A percentile compares a stretch with the other conserved stretches of the same genome.
Conservation (phyloP, 2,888 invertebrate genomes). For the Oxyscelio sp. region DNA sequence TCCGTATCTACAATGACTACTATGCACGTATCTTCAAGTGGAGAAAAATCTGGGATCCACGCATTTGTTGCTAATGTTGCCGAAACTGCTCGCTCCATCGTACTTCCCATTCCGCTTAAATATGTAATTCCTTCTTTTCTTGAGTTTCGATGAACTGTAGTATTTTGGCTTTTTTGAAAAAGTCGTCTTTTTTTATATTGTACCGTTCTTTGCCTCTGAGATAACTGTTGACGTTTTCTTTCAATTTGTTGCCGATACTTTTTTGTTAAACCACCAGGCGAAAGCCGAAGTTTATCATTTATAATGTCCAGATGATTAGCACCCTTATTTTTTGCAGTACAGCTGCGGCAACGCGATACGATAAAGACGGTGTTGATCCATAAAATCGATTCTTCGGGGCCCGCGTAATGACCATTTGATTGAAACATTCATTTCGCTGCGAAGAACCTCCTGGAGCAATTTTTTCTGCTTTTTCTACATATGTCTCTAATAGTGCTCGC, state of each 20-base stretch:
- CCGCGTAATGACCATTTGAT: slow-evolving; percentile 41
- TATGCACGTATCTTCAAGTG: slow-evolving; percentile 38
- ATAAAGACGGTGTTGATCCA: slow-evolving; percentile 28
- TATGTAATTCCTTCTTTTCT: slow-evolving; percentile 40
- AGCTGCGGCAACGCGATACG: slow-evolving; percentile 46
- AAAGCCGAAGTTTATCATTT: slow-evolving; percentile 24
- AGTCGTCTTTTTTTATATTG: slow-evolving; percentile 13
- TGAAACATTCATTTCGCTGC: slow-evolving; percentile 63
- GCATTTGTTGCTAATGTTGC: slow-evolving; percentile 7
- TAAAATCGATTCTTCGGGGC: slow-evolving; percentile 54
- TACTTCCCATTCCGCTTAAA: slow-evolving; percentile 46
- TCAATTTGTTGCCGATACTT: slow-evolving; percentile 12
- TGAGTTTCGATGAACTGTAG: too few relatives aligned
- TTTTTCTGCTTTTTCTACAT: slow-evolving; percentile 32
- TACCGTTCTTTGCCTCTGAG: slow-evolving; percentile 13
- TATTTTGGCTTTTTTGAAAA: too few relatives aligned
- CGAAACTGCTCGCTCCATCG: slow-evolving; percentile 35
- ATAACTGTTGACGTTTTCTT: background rate
- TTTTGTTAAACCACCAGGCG: slow-evolving; percentile 40
- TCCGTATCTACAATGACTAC: slow-evolving; percentile 30
- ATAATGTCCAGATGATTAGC: slow-evolving; percentile 20
- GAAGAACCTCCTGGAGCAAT: slow-evolving; percentile 63
- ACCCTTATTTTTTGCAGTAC: slow-evolving; percentile 52
- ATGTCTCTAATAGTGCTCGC: slow-evolving; percentile 18
- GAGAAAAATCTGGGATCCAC: slow-evolving; percentile 24